Evolutionary conservation across 2,797 vertebrate genomes (phyloP).

Genomic region (Mionectes olivaceus): DNA sequence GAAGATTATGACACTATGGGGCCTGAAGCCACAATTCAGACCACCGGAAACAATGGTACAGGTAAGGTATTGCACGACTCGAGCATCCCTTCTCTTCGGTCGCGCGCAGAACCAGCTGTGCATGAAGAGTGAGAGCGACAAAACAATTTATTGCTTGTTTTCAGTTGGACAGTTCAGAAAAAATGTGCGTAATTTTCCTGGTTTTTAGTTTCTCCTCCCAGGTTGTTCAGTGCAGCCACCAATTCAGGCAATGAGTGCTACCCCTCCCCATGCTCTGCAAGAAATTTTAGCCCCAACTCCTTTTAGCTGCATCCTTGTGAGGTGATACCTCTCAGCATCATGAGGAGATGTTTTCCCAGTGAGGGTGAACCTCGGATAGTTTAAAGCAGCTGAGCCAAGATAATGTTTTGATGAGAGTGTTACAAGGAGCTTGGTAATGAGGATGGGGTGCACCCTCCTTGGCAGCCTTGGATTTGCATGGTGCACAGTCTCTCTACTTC

Average conservation of each 20-base stretch:
- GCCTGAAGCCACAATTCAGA: constrained; percentile 89
- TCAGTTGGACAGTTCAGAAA: neutral
- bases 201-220: neutral
- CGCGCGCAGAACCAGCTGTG: neutral
- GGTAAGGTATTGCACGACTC: constrained; percentile 79
- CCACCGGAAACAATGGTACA: constrained; percentile 92
- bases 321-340: neutral
- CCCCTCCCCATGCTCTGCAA: neutral
- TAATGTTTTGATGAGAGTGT: constrained; percentile 27
- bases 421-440: constrained; percentile 13
- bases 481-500: neutral
- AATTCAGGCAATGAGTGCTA: neutral
- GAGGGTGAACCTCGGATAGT: neutral
- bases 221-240: neutral
- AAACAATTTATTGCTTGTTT: neutral
- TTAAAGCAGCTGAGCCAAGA: neutral
- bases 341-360: constrained; percentile 2
- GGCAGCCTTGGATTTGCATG: neutral
- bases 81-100: neutral
- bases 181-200: neutral
- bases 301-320: neutral
- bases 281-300: neutral
- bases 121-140: neutral
- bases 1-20: constrained; percentile 96
- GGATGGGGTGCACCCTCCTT: neutral